Base-by-base conservation (phyloP, 1,140 invertebrate species). In the Ceratina australensis region DNA sequence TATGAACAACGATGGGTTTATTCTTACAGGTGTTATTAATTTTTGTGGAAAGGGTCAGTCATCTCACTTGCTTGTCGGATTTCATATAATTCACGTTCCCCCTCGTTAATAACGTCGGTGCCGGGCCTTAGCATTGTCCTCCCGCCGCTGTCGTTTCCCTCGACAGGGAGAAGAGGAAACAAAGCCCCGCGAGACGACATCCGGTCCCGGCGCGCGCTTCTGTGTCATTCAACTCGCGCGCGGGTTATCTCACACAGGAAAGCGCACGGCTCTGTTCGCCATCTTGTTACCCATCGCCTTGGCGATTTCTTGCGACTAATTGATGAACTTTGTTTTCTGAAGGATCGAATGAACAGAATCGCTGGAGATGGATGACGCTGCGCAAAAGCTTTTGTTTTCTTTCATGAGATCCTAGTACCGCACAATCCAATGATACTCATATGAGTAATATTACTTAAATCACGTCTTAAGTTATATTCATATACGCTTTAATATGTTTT, bases 221-320 rank as follows among this genome's bases (percentile, higher is more conserved):
- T 47, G 81, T 82, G 85, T 86, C 85, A 80, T 85, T 86, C 85
- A 85, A 86, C 83, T 73, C 78, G 42, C 67, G 22, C 66, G 33
- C 67, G 22, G 65, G 69, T 83, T 82, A 85, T 87, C 82, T 85
- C 78, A 66, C 79, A 69, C 79, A 69, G 81, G 81, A 85, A 86
- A 80, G 78, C 79, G 33, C 33, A 10, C 33, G 33, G 33, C 33
- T 42, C 33, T 42, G 33, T 54, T 75, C 77, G 74, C 77, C 77
- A 64, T 82, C 61, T 22, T 28, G 49, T 20, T 16, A 13, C 33
- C 57, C 60, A 20, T 42, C 28, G 49, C 22, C 63, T 24, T 18
- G 33, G 4, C 12, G 16, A 8, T 54, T 47, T 0, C 16, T 47
- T 33, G 42, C 24, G 22, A 49, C 54, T 68, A 75, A 75, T 75